phyloP scores from a whole-genome alignment of 2,113 vertebrate species.

The Himantopus leucocephalus region DNA sequence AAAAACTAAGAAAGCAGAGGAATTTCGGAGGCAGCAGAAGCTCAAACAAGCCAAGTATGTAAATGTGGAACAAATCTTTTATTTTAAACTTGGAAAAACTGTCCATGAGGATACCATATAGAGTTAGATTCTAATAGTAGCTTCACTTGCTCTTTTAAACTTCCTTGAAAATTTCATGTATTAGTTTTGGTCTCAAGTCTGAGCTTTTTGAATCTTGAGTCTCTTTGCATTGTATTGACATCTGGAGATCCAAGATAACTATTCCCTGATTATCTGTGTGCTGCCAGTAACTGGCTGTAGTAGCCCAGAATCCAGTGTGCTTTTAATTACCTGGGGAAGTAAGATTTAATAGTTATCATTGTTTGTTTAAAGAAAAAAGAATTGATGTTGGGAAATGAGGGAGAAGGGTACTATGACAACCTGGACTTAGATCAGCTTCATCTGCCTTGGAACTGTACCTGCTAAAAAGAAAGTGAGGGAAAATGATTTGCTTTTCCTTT shows the following conservation, averaged over 20 bases:
- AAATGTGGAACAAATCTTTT: not conserved
- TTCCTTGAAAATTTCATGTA: not conserved
- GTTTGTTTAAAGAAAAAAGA: not conserved
- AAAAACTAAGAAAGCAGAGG: constrained; percentile 87
- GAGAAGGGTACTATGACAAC: not conserved
- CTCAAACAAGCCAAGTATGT: constrained; percentile 89
- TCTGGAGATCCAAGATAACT: not conserved
- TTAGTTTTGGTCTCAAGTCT: not conserved
- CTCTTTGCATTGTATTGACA: not conserved
- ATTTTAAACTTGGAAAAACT: not conserved
- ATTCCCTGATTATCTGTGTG: not conserved
- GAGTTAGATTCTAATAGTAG: not conserved
- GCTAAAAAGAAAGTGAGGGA: not conserved
- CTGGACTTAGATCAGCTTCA: not conserved
- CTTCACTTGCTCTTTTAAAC: not conserved
- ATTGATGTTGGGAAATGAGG: not conserved
- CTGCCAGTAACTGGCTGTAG: not conserved
- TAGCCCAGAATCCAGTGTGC: not conserved
- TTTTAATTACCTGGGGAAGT: not conserved
- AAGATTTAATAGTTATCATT: not conserved
- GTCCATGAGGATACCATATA: not conserved
- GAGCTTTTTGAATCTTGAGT: not conserved
- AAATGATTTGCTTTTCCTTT: not conserved
- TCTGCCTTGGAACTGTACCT: not conserved
- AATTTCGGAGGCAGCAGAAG: constrained; percentile 87